A percentile compares a stretch with the other conserved stretches of the same genome.
These are phyloP conservation scores for Tubulanus polymorphus DNA, from an alignment of 2,888 invertebrate species.

Conservation along the genomic window DNA sequence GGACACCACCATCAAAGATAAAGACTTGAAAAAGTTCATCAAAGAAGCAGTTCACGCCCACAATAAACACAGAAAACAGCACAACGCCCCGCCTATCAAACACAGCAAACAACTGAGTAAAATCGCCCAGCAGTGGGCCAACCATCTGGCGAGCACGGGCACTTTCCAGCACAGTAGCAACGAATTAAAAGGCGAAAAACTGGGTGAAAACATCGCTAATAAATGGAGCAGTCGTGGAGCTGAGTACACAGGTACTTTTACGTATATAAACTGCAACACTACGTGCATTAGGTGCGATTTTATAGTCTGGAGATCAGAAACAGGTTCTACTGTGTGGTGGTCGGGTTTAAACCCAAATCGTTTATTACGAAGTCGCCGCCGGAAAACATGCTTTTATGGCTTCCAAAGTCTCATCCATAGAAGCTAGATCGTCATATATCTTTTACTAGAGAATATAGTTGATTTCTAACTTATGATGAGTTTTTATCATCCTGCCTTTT, in stretches of 20 bases:
- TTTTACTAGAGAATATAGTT: too few species aligned
- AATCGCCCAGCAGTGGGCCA: conserved; percentile 75
- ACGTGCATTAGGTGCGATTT: neutral
- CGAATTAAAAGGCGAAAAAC: conserved; percentile 68
- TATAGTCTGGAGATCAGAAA: neutral
- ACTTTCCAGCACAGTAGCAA: conserved; percentile 72
- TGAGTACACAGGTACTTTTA: conserved; percentile 45
- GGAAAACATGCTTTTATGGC: too few species aligned
- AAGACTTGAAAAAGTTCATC: too few species aligned
- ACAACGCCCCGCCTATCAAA: conserved; percentile 29
- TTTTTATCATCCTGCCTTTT: too few species aligned
- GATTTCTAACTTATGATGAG: too few species aligned
- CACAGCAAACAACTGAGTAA: conserved; percentile 43
- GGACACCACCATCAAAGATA: too few species aligned
- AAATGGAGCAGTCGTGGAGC: conserved; percentile 40
- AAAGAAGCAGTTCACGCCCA: conserved; percentile 36
- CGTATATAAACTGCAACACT: neutral
- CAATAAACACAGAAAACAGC: conserved; percentile 32
- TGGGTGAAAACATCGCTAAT: conserved; percentile 48
- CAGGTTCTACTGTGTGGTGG: neutral
- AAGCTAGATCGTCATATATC: too few species aligned
- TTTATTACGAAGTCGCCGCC: too few species aligned
- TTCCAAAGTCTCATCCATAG: too few species aligned
- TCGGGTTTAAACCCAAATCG: too few species aligned
- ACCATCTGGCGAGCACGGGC: conserved; percentile 76